phyloP scores from a whole-genome alignment of 1,140 invertebrate species.

The Drosophila biarmipes region DNA sequence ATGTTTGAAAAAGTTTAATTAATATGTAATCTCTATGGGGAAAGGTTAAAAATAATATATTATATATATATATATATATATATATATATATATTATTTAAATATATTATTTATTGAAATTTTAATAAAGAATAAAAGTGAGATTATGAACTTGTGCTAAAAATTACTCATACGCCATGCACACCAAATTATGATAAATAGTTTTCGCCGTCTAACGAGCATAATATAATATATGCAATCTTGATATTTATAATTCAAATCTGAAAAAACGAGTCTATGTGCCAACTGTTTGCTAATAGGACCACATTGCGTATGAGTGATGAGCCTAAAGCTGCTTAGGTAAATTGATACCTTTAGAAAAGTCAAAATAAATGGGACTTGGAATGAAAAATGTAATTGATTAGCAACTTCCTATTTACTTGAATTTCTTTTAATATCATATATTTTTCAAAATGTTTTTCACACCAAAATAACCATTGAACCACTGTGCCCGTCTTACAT shows the following conservation, averaged over 20 bases:
- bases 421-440: too few relatives aligned
- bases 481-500: slow-evolving; percentile 29
- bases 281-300: background rate
- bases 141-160: background rate
- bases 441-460: too few relatives aligned
- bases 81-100: too few relatives aligned
- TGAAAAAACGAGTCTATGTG: background rate
- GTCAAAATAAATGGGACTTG: too few relatives aligned
- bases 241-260: background rate
- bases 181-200: background rate
- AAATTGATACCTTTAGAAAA: background rate
- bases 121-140: too few relatives aligned
- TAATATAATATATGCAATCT: background rate
- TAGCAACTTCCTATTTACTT: too few relatives aligned
- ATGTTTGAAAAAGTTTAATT: background rate
- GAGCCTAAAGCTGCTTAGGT: background rate
- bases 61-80: too few relatives aligned
- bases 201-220: background rate
- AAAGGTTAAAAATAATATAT: background rate
- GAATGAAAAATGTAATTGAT: background rate
- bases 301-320: slow-evolving; percentile 9
- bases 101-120: too few relatives aligned
- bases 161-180: slow-evolving; percentile 3
- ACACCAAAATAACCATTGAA: too few relatives aligned
- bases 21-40: too few relatives aligned